Percentiles rank a stretch among this genome's conserved stretches.
These are phyloP conservation scores for Prunella fulvescens DNA, from an alignment of 2,113 vertebrate species.

Conservation along the genomic window DNA sequence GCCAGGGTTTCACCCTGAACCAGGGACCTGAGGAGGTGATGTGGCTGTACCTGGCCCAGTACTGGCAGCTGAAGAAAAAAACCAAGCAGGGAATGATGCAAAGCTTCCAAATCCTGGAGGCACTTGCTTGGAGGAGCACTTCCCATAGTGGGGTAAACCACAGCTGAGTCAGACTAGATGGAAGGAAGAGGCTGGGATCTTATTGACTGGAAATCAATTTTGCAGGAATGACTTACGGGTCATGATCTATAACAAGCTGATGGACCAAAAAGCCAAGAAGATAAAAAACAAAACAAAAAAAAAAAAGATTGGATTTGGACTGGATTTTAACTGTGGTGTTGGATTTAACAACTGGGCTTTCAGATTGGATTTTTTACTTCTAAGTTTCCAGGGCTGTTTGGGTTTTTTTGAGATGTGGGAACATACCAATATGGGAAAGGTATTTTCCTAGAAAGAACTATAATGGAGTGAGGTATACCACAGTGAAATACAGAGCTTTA, in stretches of 20 bases:
- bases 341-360: neutral
- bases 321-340: neutral
- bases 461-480: neutral
- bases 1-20: neutral
- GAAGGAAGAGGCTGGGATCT: neutral
- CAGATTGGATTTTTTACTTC: neutral
- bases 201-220: neutral
- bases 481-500: neutral
- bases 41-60: neutral
- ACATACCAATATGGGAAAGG: neutral
- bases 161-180: neutral
- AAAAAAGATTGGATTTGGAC: neutral
- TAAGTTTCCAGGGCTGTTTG: neutral
- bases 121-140: neutral
- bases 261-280: neutral
- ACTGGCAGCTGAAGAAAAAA: neutral
- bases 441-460: neutral
- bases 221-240: neutral
- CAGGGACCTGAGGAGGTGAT: neutral
- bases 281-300: neutral
- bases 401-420: neutral
- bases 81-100: neutral
- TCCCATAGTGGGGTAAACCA: rapidly evolving
- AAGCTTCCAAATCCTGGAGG: neutral
- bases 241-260: neutral